Evolutionary conservation across 2,113 vertebrate genomes (phyloP), one percentile per base, ranked within the genome.

Genomic region (Catharus bicknelli): DNA sequence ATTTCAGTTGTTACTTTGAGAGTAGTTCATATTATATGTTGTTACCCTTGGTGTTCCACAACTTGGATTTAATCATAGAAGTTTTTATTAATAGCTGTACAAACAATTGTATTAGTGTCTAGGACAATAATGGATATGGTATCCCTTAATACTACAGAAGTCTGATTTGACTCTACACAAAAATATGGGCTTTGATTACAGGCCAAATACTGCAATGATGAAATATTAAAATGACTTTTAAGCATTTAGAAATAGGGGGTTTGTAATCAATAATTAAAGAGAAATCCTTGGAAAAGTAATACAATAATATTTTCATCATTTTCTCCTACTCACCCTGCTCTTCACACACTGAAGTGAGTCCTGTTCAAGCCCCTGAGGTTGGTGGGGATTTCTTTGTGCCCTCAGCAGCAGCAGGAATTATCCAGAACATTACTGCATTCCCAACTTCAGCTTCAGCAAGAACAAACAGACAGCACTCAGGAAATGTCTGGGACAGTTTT

Each of bases 1-100:
- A 47, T 25, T 5, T 2, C 34, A 69, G 1, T 19, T 2, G 0
- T 23, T 53, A 8, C 16, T 3, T 20, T 40, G 42, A 34, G 6
- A 34, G 3, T 14, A 43, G 5, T 47, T 74, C 6, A 4, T 26
- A 21, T 21, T 7, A 13, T 34, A 6, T 27, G 16, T 42, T 57
- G 16, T 42, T 57, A 59, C 9, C 11, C 6, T 34, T 34, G 21
- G 22, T 25, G 17, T 78, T 25, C n/a, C 50, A 38, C 29, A 59
- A 21, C 5, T 30, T 59, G 7, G n/a, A 36, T 59, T 20, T 51
- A 20, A 15, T 13, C 4, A 51, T 38, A 30, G 19, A 38, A 64
- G 16, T 7, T 59, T n/a, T 38, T 47, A 26, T 42, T 51, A 6
- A 7, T 48, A 30, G 29, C 19, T 68, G 22, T 36, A 36, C 16